Conservation (phyloP, 2,888 invertebrate genomes). For the Leucania comma region DNA sequence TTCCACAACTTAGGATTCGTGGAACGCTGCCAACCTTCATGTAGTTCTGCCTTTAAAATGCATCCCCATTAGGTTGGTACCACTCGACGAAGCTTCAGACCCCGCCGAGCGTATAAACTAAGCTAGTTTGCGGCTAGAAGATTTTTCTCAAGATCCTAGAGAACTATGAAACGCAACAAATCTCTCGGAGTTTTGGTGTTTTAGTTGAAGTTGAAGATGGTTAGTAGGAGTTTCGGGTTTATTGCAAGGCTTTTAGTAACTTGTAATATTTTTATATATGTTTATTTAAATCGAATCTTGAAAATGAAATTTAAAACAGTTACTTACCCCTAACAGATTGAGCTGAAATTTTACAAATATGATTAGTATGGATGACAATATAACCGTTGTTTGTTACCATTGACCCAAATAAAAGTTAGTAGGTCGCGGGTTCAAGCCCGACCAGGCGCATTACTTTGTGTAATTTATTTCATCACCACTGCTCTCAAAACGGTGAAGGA, state of each 20-base stretch:
- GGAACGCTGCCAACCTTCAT: conserved; percentile 75
- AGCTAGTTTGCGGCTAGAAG: conserved; percentile 63
- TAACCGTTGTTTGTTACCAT: no score
- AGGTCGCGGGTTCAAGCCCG: no score
- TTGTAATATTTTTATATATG: no score
- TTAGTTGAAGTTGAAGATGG: conserved; percentile 8
- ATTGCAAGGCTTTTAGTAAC: background rate
- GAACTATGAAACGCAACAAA: conserved; percentile 48
- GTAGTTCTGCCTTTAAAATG: conserved; percentile 73
- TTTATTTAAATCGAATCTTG: no score
- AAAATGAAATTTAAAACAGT: no score
- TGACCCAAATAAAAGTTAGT: no score
- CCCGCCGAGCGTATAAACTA: conserved; percentile 72
- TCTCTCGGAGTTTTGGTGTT: conserved; percentile 24
- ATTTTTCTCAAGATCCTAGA: conserved; percentile 56
- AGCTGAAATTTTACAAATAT: no score
- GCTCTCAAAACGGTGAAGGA: no score
- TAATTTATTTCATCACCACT: no score
- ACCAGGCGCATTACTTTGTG: no score
- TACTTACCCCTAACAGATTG: no score
- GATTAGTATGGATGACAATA: no score
- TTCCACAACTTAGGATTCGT: conserved; percentile 71
- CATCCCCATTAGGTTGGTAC: conserved; percentile 80
- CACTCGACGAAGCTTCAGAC: conserved; percentile 73
- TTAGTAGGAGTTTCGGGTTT: background rate